Base-by-base conservation (phyloP, 2,797 vertebrate species). In the Nannoperca obscura region DNA sequence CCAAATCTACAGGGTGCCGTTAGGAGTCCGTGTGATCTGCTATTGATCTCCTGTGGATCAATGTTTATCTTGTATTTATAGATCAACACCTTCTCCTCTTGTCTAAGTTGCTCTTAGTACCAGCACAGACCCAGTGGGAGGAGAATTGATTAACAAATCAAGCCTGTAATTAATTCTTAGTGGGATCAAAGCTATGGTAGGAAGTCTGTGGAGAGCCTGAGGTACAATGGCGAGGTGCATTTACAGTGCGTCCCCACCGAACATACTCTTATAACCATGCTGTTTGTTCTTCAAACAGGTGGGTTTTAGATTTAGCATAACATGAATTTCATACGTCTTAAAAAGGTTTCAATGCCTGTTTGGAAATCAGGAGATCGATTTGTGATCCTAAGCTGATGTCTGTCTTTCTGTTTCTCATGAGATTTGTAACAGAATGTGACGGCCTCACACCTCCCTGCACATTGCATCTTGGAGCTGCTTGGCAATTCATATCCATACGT, bases 91-190 rank as follows among this genome's bases (percentile, higher is more conserved):
- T 5, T 57, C 58, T 47, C 50, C 22, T 38, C 38, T 55, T 59
- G 68, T 44, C 61, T 54, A 62, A 76, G 61, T 73, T 78, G 60
- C 73, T 81, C 67, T 77, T 79, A 74, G 74, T 71, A 76, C 30
- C 67, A 81, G 57, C 69, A 59, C n/a, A 76, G 74, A 85, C 80
- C 71, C 82, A 81, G 80, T 66, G 50, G 60, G 82, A 75, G 75
- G 76, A 82, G 77, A 81, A 90, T 83, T 88, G 86, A 93, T 93
- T 85, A 90, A 88, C 85, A 86, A 89, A 91, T 92, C 89, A 90
- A 75, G 85, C 54, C 78, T 87, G 76, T 86, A 87, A 89, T 93
- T 86, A 90, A 90, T 92, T 91, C 85, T 78, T 46, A 84, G 66
- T 82, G 80, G 74, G 87, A 89, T 88, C 87, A 89, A 87, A 90